Base-by-base conservation (phyloP, 2,797 vertebrate species). In the Apogon hyalosoma region DNA sequence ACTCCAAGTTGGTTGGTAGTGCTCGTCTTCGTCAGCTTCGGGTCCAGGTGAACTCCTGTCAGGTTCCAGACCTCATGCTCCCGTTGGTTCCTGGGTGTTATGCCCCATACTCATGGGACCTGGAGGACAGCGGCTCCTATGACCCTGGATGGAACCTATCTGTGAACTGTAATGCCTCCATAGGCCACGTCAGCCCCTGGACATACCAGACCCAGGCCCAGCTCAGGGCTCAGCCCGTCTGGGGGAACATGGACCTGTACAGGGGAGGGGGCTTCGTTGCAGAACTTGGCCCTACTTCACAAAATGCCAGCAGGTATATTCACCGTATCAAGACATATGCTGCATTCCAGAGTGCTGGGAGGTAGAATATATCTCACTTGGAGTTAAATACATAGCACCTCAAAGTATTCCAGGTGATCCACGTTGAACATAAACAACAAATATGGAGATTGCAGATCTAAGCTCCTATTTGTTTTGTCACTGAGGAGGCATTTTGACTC, bases 1-100 rank as follows among this genome's bases (percentile, higher is more conserved):
- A 98, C 77, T 95, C 96, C 49, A 97, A 95, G 83, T 87, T 98
- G 45, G 93, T 98, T 55, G 97, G 97, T 2, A 93, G 90, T 7
- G 95, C 96, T 12, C 95, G 95, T 73, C 89, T 98, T 62, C 95
- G 96, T 38, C 97, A 99, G 80, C 73, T 97, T 63, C 93, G 97
- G 76, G 95, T 98, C 40, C 90, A 60, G 79, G 90, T 80, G 54
- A 79, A 83, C 63, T 93, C 93, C 1, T 98, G 96, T 79, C 79
- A 73, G 11, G 56, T 90, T 24, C 84, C 91, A 15, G 62, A 19
- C n/a, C 64, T 53, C 18, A 84, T 97, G 77, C 85, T 73, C 12
- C 53, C 1, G 0, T 58, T 92, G 1, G 63, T 83, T 11, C 41
- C 73, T 3, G 90, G 95, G 55, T 98, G 96, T 57, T 82, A 78